These are phyloP conservation scores for Xenopus tropicalis DNA, from an alignment of 2,113 vertebrate genomes.

Conservation along the genomic window UCB_Xtro_10.0 CM004451.2:58546501-58547000, in stretches of 20 bases:
- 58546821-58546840: conserved; percentile 15
- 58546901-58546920: conserved; percentile 12
- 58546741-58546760: conserved; percentile 10
- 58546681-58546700: neutral
- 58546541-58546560: conserved; percentile 4
- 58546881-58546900: neutral
- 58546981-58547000: neutral
- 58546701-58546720: conserved; percentile 24
- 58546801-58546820: conserved; percentile 14
- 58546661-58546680: neutral
- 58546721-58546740: conserved; percentile 3
- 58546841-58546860: conserved; percentile 8
- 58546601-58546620: conserved; percentile 11
- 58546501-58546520: conserved; percentile 17
- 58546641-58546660: neutral
- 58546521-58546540: neutral
- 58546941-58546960: conserved; percentile 5
- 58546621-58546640: conserved; percentile 19
- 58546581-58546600: neutral
- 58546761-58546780: conserved; percentile 1
- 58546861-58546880: neutral
- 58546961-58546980: conserved; percentile 9
- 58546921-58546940: neutral
- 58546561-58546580: neutral
- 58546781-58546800: conserved; percentile 15